Evolutionary conservation across 64 coral and sea anemone species (phyloP).

Genomic region (Pachyseris speciosa): DNA sequence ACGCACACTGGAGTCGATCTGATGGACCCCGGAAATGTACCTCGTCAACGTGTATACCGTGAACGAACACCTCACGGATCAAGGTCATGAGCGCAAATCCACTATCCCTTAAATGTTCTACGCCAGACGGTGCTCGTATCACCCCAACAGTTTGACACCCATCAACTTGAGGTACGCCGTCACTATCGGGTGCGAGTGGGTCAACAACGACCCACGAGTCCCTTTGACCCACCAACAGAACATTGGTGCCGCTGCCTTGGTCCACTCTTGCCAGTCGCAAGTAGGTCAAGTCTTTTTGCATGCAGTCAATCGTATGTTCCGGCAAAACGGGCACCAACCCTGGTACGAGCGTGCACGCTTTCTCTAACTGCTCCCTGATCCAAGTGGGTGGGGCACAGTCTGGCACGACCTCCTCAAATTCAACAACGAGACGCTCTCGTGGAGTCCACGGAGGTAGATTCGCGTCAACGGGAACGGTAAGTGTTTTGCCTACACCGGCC

Average conservation of each 20-base stretch:
- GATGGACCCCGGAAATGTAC: background rate
- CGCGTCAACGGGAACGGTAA: background rate
- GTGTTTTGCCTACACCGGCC: background rate
- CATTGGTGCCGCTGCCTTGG: background rate
- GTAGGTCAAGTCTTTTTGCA: background rate
- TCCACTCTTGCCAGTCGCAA: background rate
- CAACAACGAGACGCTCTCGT: background rate
- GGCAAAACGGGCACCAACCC: background rate
- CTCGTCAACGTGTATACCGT: background rate
- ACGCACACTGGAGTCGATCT: background rate
- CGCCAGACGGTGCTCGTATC: background rate
- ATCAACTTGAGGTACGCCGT: too few species aligned
- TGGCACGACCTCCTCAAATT: background rate
- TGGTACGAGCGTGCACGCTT: background rate
- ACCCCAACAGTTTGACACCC: background rate
- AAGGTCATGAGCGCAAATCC: constrained; percentile 1
- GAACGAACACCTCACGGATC: background rate
- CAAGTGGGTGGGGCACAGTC: background rate
- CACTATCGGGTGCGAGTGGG: background rate
- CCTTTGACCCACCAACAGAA: background rate
- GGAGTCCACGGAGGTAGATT: background rate
- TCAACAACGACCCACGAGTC: background rate
- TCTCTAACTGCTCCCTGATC: background rate
- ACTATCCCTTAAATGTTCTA: background rate
- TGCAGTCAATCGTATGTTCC: background rate